phyloP scores from a whole-genome alignment of 2,113 vertebrate species.

The Gadus macrocephalus region DNA sequence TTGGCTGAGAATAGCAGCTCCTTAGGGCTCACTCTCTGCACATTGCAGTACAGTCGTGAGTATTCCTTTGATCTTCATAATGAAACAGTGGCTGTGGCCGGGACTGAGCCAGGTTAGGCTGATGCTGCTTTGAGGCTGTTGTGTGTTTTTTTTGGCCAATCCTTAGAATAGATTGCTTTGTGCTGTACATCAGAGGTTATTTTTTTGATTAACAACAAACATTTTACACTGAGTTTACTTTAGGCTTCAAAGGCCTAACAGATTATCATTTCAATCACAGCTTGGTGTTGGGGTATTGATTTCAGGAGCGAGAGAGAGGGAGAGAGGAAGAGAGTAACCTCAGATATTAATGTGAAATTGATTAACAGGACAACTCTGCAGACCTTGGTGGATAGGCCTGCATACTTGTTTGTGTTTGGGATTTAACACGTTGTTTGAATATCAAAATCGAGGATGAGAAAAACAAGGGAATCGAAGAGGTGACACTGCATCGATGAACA shows the following conservation, averaged over 20 bases:
- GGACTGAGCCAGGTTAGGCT: conserved; percentile 14
- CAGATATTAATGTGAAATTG: conserved; percentile 56
- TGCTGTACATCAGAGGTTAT: neutral
- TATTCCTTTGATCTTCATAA: conserved; percentile 33
- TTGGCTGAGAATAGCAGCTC: conserved; percentile 28
- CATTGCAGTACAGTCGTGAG: conserved; percentile 24
- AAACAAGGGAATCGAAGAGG: conserved; percentile 27
- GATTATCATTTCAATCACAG: conserved; percentile 64
- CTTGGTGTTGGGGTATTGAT: conserved; percentile 32
- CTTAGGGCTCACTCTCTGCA: conserved; percentile 21
- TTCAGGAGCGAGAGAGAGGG: neutral
- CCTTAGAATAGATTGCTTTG: neutral
- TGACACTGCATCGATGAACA: conserved; percentile 33
- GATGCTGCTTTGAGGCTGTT: conserved; percentile 35
- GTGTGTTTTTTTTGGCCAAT: conserved; percentile 27
- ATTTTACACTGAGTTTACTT: too few relatives aligned
- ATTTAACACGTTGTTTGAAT: conserved; percentile 71
- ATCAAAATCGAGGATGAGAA: conserved; percentile 26
- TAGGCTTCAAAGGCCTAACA: conserved; percentile 43
- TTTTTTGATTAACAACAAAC: neutral
- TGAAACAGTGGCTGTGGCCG: conserved; percentile 18
- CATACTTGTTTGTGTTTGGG: conserved; percentile 63
- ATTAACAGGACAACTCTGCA: conserved; percentile 60
- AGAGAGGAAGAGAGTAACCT: conserved; percentile 19
- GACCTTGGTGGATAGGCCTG: conserved; percentile 54